A percentile compares a stretch with the other conserved stretches of the same genome.
Conservation (phyloP, 2,797 vertebrate genomes). For the Gobio occitaniae region DNA sequence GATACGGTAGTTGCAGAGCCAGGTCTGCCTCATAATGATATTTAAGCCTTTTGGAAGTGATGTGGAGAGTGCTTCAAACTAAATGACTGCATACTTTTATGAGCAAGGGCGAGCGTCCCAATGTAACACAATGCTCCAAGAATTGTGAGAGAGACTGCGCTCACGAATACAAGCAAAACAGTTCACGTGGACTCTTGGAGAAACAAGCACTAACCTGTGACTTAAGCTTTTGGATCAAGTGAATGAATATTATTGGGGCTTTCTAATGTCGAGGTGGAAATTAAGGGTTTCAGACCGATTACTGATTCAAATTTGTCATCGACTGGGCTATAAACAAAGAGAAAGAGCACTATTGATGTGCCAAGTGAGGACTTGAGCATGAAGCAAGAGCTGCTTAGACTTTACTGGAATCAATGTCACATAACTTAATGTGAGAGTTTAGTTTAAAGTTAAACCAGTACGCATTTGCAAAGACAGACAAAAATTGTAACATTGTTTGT, state of each 20-base stretch:
- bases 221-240: constrained; percentile 15
- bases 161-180: constrained; percentile 31
- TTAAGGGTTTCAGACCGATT: constrained; percentile 31
- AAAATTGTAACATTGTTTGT: background rate
- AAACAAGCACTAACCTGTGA: constrained; percentile 42
- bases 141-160: constrained; percentile 12
- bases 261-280: constrained; percentile 35
- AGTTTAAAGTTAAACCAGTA: background rate
- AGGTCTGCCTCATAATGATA: constrained; percentile 25
- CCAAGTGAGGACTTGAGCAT: constrained; percentile 2
- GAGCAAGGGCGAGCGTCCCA: constrained; percentile 6
- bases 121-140: constrained; percentile 42
- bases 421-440: background rate
- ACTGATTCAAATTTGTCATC: constrained; percentile 31
- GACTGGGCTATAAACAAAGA: constrained; percentile 15
- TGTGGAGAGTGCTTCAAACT: constrained; percentile 33
- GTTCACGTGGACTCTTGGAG: constrained; percentile 24
- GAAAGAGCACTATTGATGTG: constrained; percentile 9
- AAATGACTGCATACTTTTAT: constrained; percentile 54
- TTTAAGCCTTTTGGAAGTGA: constrained; percentile 5
- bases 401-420: constrained; percentile 36
- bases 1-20: constrained; percentile 16
- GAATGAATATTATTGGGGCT: constrained; percentile 35
- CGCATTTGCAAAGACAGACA: background rate
- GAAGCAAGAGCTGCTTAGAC: constrained; percentile 2